Evolutionary conservation across 2,113 vertebrate species (phyloP), one percentile per base, ranked within the genome.

Genomic region (Zosterops pallidus): DNA sequence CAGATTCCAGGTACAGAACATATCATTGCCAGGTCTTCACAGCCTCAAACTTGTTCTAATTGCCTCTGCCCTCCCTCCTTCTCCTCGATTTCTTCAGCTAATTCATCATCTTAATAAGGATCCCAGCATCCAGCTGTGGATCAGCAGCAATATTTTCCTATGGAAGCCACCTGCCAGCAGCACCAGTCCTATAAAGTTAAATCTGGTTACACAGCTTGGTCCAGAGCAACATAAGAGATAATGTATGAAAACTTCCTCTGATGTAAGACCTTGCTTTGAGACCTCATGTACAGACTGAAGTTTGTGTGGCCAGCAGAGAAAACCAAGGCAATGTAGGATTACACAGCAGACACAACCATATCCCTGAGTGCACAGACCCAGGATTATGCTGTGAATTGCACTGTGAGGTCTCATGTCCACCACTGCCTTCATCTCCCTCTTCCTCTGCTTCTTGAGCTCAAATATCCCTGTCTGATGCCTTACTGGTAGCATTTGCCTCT

Each of bases 301-400:
- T 42, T 57, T 69, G 31, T 53, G 42, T 2, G 7, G 42, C 14
- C 11, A 64, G 49, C 5, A 76, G 37, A 50, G 49, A 25, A 72
- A 69, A 47, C 2, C 23, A 59, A 59, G 56, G 8, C 20, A 62
- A 4, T 0, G 1, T 0, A 9, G 41, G 4, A 11, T 29, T 22
- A 37, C 25, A 37, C 9, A 46, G 26, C 25, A 42, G 0, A 17
- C 0, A 28, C 0, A 2, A 19, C 11, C 33, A 11, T 2, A 37
- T 2, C 14, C 13, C 69, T 59, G 25, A 7, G 52, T 1, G 44
- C 67, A 21, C 1, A 5, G 24, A 37, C 6, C 37, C 28, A n/a
- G 9, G 25, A 25, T 62, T 10, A 3, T 6, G 33, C 49, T 69
- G 41, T 53, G 46, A 62, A 49, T 7, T 21, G 20, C 57, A 53